These are phyloP conservation scores for Laterallus jamaicensis DNA, from an alignment of 2,113 vertebrate species.

Conservation along the genomic window DNA sequence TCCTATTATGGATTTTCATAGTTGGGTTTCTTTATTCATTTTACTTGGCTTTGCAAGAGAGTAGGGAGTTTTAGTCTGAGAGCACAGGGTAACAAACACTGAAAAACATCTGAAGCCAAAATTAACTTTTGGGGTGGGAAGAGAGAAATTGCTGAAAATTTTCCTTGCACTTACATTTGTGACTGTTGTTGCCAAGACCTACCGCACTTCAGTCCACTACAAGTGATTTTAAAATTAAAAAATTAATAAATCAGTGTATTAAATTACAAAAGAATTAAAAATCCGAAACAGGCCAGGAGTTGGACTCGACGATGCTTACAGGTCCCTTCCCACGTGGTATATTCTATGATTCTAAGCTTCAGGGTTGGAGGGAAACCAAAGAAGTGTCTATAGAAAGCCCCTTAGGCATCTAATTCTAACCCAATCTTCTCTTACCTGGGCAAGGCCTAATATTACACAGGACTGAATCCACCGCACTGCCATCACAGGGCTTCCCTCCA, in stretches of 20 bases:
- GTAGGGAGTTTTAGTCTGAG: neutral
- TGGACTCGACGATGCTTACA: no score
- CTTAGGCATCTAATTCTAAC: neutral
- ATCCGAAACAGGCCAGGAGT: no score
- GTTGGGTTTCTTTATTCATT: neutral
- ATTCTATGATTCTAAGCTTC: no score
- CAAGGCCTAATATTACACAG: constrained; percentile 88
- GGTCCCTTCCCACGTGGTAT: no score
- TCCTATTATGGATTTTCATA: neutral
- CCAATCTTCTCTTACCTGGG: constrained; percentile 79
- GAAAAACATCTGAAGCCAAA: neutral
- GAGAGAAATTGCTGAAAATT: neutral
- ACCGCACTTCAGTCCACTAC: neutral
- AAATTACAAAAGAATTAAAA: no score
- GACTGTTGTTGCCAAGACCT: neutral
- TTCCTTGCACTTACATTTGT: neutral
- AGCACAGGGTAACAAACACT: neutral
- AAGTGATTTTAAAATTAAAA: neutral
- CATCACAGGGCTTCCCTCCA: constrained; percentile 83
- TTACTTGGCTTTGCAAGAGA: neutral
- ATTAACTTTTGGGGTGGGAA: neutral
- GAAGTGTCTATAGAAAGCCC: neutral
- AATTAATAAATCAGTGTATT: neutral
- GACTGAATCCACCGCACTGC: constrained; percentile 82
- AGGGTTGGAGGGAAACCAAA: neutral